These are phyloP conservation scores for Urocolius indicus DNA, from an alignment of 2,113 vertebrate species.

Conservation along the genomic window DNA sequence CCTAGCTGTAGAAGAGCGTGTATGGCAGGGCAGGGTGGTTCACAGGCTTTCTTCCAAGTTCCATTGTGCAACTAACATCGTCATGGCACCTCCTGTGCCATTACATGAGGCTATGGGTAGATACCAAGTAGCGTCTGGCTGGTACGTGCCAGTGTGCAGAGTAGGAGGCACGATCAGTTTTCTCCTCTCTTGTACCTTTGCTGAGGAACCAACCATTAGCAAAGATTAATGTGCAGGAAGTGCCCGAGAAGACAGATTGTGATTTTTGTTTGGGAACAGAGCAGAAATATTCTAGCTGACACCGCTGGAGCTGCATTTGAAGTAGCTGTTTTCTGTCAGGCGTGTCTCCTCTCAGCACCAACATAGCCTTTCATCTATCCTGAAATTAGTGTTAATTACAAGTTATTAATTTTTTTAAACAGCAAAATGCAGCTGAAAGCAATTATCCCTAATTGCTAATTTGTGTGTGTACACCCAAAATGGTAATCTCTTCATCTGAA, in stretches of 20 bases:
- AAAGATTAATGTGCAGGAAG: constrained; percentile 36
- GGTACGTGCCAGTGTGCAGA: neutral
- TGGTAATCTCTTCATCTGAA: constrained; percentile 37
- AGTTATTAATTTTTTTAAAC: constrained; percentile 28
- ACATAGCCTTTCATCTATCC: constrained; percentile 41
- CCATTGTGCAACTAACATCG: neutral
- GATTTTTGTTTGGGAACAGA: constrained; percentile 10
- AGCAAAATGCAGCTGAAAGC: constrained; percentile 60
- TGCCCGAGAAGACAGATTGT: constrained; percentile 15
- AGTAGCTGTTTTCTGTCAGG: constrained; percentile 59
- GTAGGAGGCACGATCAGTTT: neutral
- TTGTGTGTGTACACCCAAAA: constrained; percentile 6
- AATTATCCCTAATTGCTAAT: constrained; percentile 62
- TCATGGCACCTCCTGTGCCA: neutral
- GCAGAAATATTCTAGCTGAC: constrained; percentile 1
- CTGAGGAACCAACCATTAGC: neutral
- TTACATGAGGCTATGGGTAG: fast-evolving
- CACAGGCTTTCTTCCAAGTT: neutral
- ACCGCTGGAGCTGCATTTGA: neutral
- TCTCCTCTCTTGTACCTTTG: neutral
- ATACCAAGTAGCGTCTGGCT: neutral
- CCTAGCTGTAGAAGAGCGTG: neutral
- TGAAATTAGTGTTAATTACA: constrained; percentile 60
- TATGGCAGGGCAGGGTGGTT: neutral
- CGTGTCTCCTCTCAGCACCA: neutral